Evolutionary conservation across 2,888 invertebrate genomes (phyloP).

Genomic region (Anaspis maculata): DNA sequence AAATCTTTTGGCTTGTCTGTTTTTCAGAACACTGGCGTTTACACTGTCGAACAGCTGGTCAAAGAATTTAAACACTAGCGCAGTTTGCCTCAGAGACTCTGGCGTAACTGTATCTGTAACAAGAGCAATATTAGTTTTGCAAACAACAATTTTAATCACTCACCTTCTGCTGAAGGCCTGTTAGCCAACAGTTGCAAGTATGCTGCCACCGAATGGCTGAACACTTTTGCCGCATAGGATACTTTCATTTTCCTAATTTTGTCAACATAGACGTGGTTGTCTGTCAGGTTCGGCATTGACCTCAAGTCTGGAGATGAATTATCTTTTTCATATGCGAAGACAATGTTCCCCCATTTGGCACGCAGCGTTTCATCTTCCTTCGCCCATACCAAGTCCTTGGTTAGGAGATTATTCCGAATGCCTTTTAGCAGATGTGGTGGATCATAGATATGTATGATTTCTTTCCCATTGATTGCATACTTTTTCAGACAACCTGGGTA

Average conservation of each 20-base stretch:
- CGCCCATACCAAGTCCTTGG: background rate
- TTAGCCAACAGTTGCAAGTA: constrained; percentile 1
- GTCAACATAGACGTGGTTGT: constrained; percentile 3
- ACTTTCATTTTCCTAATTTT: constrained; percentile 13
- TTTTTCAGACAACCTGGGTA: background rate
- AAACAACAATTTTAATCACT: background rate
- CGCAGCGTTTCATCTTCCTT: background rate
- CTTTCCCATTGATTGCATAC: constrained; percentile 4
- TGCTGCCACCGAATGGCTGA: constrained; percentile 9
- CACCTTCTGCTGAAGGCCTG: background rate
- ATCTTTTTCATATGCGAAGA: constrained; percentile 6
- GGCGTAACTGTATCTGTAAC: background rate
- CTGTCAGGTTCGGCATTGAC: constrained; percentile 6
- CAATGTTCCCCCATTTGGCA: constrained; percentile 6
- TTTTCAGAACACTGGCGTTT: constrained; percentile 1
- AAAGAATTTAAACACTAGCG: constrained; percentile 3
- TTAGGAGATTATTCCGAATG: constrained; percentile 2
- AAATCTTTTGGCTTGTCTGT: constrained; percentile 1
- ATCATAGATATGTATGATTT: constrained; percentile 12
- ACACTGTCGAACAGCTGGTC: constrained; percentile 5
- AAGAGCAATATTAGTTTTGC: background rate
- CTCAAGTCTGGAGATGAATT: constrained; percentile 1
- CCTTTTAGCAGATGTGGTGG: constrained; percentile 3
- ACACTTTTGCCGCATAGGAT: constrained; percentile 8
- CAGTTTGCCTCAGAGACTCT: constrained; percentile 2